Conservation (phyloP, 2,888 invertebrate genomes). For the Plagiodera versicolora region DNA sequence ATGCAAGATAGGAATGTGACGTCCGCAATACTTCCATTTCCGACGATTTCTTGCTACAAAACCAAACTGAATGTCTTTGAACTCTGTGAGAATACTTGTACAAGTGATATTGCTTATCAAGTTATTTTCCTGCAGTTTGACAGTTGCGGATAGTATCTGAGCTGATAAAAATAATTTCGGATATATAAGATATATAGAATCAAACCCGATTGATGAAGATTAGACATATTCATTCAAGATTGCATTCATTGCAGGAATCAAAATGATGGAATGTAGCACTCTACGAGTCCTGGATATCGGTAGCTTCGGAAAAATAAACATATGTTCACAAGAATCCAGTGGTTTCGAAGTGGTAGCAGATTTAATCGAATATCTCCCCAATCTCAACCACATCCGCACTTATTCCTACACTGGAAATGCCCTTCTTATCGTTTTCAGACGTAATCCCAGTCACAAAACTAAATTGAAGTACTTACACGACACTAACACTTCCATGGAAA, state of each 20-base stretch:
- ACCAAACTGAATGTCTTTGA: too few species aligned
- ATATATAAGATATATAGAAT: too few species aligned
- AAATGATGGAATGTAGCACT: conserved; percentile 59
- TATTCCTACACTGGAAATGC: conserved; percentile 71
- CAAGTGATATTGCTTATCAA: too few species aligned
- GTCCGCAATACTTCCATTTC: too few species aligned
- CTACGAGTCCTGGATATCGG: conserved; percentile 64
- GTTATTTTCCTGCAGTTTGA: too few species aligned
- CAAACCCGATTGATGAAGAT: too few species aligned
- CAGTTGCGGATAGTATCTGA: too few species aligned
- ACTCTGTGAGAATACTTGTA: too few species aligned
- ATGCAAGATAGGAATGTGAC: too few species aligned
- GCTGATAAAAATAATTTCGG: too few species aligned
- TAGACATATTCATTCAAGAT: not conserved
- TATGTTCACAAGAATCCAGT: conserved; percentile 57
- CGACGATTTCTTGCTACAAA: too few species aligned
- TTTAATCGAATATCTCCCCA: conserved; percentile 65
- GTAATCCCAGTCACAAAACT: conserved; percentile 61
- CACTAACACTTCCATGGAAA: conserved; percentile 62
- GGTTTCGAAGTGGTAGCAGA: conserved; percentile 61
- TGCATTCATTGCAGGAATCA: conserved; percentile 34
- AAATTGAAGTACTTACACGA: conserved; percentile 70
- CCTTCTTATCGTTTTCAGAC: conserved; percentile 60
- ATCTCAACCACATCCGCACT: conserved; percentile 65
- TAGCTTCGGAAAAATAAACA: conserved; percentile 69